A percentile compares a stretch with the other conserved stretches of the same genome.
phyloP scores from a whole-genome alignment of 1,140 invertebrate genomes.

The Lucilia sericata region DNA sequence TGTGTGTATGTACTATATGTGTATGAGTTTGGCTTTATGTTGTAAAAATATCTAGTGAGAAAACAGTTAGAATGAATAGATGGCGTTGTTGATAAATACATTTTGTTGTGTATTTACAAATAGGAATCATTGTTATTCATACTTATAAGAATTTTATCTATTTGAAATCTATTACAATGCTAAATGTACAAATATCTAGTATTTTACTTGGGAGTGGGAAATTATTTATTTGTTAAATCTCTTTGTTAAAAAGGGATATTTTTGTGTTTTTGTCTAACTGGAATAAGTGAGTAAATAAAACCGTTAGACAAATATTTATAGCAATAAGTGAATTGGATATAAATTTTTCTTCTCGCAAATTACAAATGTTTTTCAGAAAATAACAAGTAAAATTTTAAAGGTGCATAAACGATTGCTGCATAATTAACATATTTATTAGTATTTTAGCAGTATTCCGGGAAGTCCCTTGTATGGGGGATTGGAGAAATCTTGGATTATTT shows the following conservation, averaged over 20 bases:
- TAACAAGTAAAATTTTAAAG: too few species aligned
- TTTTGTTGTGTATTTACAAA: too few species aligned
- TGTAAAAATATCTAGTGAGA: neutral
- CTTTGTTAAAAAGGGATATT: neutral
- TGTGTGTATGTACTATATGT: neutral
- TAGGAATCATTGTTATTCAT: neutral
- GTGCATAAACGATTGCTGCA: too few species aligned
- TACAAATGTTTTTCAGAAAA: too few species aligned
- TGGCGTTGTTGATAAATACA: neutral
- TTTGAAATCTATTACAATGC: slow-evolving; percentile 13
- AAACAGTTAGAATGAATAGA: neutral
- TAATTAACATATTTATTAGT: too few species aligned
- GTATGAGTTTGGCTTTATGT: neutral
- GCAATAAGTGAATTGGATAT: too few species aligned
- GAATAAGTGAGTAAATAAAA: neutral
- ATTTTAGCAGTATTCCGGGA: too few species aligned
- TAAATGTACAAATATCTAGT: neutral
- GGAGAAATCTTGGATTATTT: too few species aligned
- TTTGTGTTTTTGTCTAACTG: neutral
- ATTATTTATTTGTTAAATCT: neutral
- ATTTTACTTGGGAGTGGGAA: neutral
- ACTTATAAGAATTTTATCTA: neutral
- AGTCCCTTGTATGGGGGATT: too few species aligned
- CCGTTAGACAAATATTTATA: too few species aligned
- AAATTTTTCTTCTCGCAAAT: too few species aligned